A percentile compares a stretch with the other conserved stretches of the same genome.
These are phyloP conservation scores for Oncorhynchus mykiss DNA, from an alignment of 2,113 vertebrate species.

Conservation along the genomic window DNA sequence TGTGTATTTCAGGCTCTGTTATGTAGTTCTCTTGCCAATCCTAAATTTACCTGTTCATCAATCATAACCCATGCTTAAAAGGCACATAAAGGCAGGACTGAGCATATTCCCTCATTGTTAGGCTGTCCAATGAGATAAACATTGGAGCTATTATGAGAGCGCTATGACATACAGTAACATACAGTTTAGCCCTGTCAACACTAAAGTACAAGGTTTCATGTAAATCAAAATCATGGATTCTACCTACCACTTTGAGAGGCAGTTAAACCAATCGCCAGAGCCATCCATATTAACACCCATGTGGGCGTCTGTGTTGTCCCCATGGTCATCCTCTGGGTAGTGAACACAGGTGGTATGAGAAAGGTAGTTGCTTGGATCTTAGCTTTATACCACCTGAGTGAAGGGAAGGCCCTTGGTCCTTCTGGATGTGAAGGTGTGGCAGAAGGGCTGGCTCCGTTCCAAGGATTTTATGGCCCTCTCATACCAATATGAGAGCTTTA, in stretches of 20 bases:
- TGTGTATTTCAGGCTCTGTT: not conserved
- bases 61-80: not conserved
- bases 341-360: slow-evolving; percentile 31
- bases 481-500: not conserved
- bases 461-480: not conserved
- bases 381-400: slow-evolving; percentile 35
- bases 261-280: slow-evolving; percentile 19
- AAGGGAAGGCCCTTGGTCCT: slow-evolving; percentile 8
- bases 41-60: slow-evolving; percentile 1
- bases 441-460: not conserved
- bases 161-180: not conserved
- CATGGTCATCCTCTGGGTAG: slow-evolving; percentile 16
- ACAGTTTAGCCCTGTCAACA: not conserved
- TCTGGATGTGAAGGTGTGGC: slow-evolving; percentile 34
- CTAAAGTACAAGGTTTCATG: not conserved
- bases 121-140: not conserved
- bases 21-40: not conserved
- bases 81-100: not conserved
- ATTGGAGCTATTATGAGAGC: not conserved
- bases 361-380: slow-evolving; percentile 1
- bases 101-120: not conserved
- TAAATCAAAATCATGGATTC: not conserved
- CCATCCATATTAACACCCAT: slow-evolving; percentile 38
- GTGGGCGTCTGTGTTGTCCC: slow-evolving; percentile 5
- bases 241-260: slow-evolving; percentile 36